Evolutionary conservation across 2,888 invertebrate species (phyloP).

Genomic region (Cheilosia pagana): DNA sequence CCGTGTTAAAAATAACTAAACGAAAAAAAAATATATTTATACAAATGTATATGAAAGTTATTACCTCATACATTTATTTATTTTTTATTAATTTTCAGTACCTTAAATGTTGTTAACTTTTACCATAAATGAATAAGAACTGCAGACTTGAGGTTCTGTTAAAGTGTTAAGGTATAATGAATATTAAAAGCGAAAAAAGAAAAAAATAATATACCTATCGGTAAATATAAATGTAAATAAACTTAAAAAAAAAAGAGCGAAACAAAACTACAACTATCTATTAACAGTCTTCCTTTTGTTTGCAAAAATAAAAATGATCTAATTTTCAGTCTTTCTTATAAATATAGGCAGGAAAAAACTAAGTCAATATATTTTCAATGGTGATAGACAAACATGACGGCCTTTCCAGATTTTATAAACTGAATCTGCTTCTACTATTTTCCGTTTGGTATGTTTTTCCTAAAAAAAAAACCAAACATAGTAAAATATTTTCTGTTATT

Average conservation of each 20-base stretch:
- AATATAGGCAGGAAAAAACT: constrained; percentile 12
- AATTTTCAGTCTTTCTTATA: constrained; percentile 12
- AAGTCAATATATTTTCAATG: constrained; percentile 20
- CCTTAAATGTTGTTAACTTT: constrained; percentile 38
- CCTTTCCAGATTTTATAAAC: constrained; percentile 34
- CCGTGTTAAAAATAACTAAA: constrained; percentile 35
- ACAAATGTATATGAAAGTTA: constrained; percentile 30
- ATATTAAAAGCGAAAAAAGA: constrained; percentile 5
- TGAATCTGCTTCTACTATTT: constrained; percentile 26
- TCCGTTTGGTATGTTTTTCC: constrained; percentile 26
- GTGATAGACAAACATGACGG: constrained; percentile 40
- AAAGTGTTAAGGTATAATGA: constrained; percentile 1
- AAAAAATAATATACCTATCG: neutral
- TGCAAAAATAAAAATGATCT: constrained; percentile 17
- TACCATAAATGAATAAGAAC: constrained; percentile 18
- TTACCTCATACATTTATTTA: constrained; percentile 19
- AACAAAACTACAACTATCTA: constrained; percentile 9
- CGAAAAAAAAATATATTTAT: constrained; percentile 7
- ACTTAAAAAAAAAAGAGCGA: constrained; percentile 13
- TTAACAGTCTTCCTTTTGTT: constrained; percentile 58
- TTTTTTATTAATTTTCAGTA: constrained; percentile 32
- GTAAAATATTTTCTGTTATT: neutral
- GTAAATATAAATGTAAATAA: constrained; percentile 46
- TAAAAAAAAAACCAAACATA: neutral
- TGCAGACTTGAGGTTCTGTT: constrained; percentile 33